Conservation (phyloP, 2,113 vertebrate genomes). For the Alosa alosa region DNA sequence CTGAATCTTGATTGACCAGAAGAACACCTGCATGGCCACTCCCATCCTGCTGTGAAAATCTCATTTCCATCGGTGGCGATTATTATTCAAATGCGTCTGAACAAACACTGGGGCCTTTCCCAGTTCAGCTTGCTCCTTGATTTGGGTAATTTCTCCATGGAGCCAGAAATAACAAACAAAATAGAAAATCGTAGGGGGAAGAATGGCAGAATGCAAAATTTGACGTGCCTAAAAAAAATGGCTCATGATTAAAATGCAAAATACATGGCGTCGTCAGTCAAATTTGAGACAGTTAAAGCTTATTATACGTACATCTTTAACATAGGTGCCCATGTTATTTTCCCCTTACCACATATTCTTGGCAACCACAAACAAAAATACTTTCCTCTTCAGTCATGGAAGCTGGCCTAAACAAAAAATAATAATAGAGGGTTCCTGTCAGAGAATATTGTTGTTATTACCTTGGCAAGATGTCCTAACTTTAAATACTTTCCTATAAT, state of each 20-base stretch:
- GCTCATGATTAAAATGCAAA: constrained; percentile 19
- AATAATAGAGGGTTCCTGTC: constrained; percentile 30
- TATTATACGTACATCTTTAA: not conserved
- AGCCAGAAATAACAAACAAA: constrained; percentile 27
- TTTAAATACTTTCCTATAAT: constrained; percentile 54
- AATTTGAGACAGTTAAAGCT: constrained; percentile 37
- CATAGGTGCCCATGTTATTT: constrained; percentile 17
- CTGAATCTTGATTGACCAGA: not conserved
- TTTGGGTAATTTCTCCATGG: constrained; percentile 60
- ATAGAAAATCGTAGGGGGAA: not conserved
- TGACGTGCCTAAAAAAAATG: constrained; percentile 16
- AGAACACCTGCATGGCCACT: constrained; percentile 60
- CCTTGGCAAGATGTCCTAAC: constrained; percentile 46
- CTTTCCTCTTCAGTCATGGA: constrained; percentile 51
- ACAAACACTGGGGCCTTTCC: constrained; percentile 60
- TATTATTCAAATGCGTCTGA: constrained; percentile 72
- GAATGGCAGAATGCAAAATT: constrained; percentile 15
- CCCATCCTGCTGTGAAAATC: constrained; percentile 45
- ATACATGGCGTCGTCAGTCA: not conserved
- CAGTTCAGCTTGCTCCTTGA: constrained; percentile 44
- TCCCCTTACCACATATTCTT: constrained; percentile 38
- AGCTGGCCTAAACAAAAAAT: constrained; percentile 41
- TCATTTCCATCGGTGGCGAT: constrained; percentile 74
- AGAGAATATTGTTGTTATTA: constrained; percentile 54
- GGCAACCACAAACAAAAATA: constrained; percentile 48